phyloP scores from a whole-genome alignment of 2,888 invertebrate genomes.

The Matsumyia berberina region DNA sequence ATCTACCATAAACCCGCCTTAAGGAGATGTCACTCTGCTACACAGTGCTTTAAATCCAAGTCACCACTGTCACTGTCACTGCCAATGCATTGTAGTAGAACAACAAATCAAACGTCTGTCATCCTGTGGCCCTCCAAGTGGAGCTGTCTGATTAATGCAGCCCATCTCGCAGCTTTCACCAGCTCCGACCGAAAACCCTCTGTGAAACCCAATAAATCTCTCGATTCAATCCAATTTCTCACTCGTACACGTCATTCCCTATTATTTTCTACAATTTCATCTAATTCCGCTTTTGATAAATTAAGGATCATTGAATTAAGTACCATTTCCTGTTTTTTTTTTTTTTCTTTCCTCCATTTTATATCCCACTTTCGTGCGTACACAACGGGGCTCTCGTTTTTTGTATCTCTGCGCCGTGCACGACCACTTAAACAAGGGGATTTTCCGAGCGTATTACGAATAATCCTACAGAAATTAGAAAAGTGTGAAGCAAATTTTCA shows the following conservation, averaged over 20 bases:
- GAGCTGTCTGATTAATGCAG: conserved; percentile 43
- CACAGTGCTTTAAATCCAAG: too few species aligned
- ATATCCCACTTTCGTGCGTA: not conserved
- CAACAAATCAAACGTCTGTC: too few species aligned
- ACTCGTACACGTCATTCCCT: conserved; percentile 40
- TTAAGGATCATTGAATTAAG: conserved; percentile 50
- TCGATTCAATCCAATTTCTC: conserved; percentile 52
- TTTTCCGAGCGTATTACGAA: conserved; percentile 3
- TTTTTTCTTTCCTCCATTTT: conserved; percentile 13
- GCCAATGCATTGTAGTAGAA: too few species aligned
- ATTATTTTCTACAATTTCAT: conserved; percentile 48
- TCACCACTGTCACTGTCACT: too few species aligned
- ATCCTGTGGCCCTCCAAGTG: too few species aligned
- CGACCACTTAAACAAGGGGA: conserved; percentile 26
- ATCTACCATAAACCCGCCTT: too few species aligned
- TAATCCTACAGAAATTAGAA: conserved; percentile 22
- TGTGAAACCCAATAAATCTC: conserved; percentile 57
- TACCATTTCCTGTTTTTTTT: conserved; percentile 51
- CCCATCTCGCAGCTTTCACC: conserved; percentile 25
- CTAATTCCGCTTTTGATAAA: conserved; percentile 45
- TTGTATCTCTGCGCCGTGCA: conserved; percentile 5
- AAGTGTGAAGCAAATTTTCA: not conserved
- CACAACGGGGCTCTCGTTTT: not conserved
- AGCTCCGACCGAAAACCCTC: conserved; percentile 17
- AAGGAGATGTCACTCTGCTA: too few species aligned